Conservation (phyloP, 2,888 invertebrate species). For the Euzetes globulus region DNA sequence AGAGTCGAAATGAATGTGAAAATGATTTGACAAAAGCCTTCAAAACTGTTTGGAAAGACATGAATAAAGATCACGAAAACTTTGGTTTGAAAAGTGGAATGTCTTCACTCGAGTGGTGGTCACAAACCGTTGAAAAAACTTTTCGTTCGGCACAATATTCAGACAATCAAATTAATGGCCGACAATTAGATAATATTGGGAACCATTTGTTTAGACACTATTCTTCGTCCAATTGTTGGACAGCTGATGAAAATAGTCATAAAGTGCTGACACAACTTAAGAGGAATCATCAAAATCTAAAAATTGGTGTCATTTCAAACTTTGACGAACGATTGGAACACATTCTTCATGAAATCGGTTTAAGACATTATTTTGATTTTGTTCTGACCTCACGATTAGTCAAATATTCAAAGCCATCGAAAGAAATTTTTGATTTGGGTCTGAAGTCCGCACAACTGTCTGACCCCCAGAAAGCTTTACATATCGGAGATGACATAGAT, state of each 20-base stretch:
- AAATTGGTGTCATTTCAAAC: constrained; percentile 74
- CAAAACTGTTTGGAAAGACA: constrained; percentile 57
- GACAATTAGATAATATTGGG: constrained; percentile 43
- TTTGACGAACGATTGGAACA: constrained; percentile 70
- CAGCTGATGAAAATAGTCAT: constrained; percentile 58
- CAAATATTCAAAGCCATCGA: constrained; percentile 66
- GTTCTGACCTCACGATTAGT: constrained; percentile 68
- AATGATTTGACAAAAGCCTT: constrained; percentile 56
- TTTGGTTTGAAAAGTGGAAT: constrained; percentile 64
- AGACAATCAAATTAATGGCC: constrained; percentile 37
- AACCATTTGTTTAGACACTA: constrained; percentile 54
- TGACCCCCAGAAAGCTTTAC: background rate
- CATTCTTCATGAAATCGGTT: constrained; percentile 59
- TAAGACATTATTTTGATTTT: constrained; percentile 69
- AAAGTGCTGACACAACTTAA: constrained; percentile 59
- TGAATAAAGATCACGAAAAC: constrained; percentile 66
- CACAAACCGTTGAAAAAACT: constrained; percentile 57
- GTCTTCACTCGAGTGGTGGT: constrained; percentile 76
- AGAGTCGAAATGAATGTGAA: constrained; percentile 14
- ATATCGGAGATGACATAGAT: background rate
- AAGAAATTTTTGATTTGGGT: constrained; percentile 62
- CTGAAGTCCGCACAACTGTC: constrained; percentile 49
- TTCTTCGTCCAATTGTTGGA: constrained; percentile 65
- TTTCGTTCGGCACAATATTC: constrained; percentile 52
- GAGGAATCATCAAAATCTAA: constrained; percentile 34